Evolutionary conservation across 2,888 invertebrate species (phyloP).

Genomic region (Leucophora obtusa): DNA sequence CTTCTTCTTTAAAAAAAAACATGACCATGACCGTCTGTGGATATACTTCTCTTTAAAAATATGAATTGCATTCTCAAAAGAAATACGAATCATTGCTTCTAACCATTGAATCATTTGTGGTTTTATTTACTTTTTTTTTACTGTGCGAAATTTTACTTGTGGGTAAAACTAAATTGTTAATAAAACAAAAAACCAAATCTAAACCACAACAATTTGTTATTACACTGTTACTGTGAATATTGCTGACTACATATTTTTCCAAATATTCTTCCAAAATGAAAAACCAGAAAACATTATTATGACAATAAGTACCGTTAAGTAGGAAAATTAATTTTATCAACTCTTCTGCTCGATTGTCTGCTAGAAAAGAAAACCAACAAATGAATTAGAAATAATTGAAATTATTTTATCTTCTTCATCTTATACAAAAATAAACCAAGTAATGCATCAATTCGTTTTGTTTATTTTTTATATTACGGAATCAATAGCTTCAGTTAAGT

Average conservation of each 20-base stretch:
- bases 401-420: background rate
- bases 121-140: slow-evolving; percentile 11
- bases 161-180: slow-evolving; percentile 34
- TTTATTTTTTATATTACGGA: no score
- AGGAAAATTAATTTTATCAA: slow-evolving; percentile 49
- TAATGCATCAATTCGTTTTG: background rate
- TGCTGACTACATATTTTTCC: background rate
- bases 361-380: background rate
- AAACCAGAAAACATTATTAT: slow-evolving; percentile 30
- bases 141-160: slow-evolving; percentile 41
- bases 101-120: slow-evolving; percentile 30
- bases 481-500: no score
- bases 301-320: slow-evolving; percentile 58
- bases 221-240: slow-evolving; percentile 18
- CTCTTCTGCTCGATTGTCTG: background rate
- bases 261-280: slow-evolving; percentile 1
- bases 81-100: background rate
- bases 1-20: no score
- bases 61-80: slow-evolving; percentile 30
- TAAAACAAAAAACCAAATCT: slow-evolving; percentile 18
- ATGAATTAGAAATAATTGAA: background rate
- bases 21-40: no score
- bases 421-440: background rate
- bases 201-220: slow-evolving; percentile 43
- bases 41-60: background rate